Conservation (phyloP, 2,888 invertebrate genomes). For the Cancer borealis region DNA sequence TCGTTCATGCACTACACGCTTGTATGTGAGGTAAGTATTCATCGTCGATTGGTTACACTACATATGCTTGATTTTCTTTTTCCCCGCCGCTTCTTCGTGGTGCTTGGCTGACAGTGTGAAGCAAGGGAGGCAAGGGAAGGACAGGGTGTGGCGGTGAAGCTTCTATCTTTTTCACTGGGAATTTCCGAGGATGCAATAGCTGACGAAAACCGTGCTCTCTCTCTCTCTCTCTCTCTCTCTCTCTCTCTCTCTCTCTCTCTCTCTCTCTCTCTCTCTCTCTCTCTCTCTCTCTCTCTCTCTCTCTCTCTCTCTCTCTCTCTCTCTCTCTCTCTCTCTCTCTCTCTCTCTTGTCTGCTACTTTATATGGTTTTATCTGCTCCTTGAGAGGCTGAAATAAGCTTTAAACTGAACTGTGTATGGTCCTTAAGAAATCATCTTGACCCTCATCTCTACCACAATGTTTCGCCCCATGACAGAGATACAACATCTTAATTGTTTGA, state of each 20-base stretch:
- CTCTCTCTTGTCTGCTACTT: not conserved
- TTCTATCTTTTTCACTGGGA: not conserved
- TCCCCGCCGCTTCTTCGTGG: not conserved
- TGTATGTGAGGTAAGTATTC: not conserved
- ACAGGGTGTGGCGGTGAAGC: not conserved
- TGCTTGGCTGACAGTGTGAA: not conserved
- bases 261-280: not conserved
- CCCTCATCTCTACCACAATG: not conserved
- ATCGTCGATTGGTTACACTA: not conserved
- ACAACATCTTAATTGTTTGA: not conserved
- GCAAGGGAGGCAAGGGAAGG: not conserved
- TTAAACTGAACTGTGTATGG: not conserved
- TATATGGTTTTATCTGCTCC: not conserved
- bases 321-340: not conserved
- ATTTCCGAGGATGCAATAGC: not conserved
- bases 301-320: not conserved
- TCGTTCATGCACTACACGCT: not conserved
- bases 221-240: not conserved
- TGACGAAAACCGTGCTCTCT: not conserved
- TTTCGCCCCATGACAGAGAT: not conserved
- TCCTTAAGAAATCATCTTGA: not conserved
- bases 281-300: not conserved
- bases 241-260: slow-evolving; percentile 1
- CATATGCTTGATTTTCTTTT: not conserved
- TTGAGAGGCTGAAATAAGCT: not conserved